Base-by-base conservation (phyloP, 64 coral and sea anemone genomes). In the Platygyra sinensis region DNA sequence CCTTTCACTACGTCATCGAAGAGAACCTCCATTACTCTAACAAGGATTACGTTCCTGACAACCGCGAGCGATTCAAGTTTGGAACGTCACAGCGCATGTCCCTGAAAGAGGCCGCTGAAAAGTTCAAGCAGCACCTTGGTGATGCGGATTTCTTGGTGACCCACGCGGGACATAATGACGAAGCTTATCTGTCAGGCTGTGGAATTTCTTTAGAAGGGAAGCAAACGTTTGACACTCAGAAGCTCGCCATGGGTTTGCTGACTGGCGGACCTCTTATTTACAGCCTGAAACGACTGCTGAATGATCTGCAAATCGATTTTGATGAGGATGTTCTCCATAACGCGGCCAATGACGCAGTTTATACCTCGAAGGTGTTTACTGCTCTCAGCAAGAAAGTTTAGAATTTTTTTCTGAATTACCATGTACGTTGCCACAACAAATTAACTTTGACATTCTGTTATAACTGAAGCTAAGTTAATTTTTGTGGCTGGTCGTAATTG, bases 31-130 rank as follows among this genome's bases (percentile, higher is more conserved):
- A 82, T 28, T 52, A 51, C 24, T 79, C 62, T 17, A 90, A 90
- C 25, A 63, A 64, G 11, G 77, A 90, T 27, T 49, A 81, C 36
- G 77, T 90, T 2, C 88, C 88, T 19, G 90, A 92, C 75, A 92
- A 92, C 90, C 76, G 72, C 28, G 39, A 92, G 60, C 52, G 69
- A 19, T 92, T 92, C 75, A 42, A 54, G 60, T 92, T 92, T 92
- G 90, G 90, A 31, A 59, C 59, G 15, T 86, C 90, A 71, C 19
- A 65, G 83, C 83, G 90, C 83, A 72, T 92, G 83, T 77, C 83
- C 74, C 54, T 92, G 50, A 8, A 11, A 12, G 73, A 72, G 50
- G 74, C 90, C 11, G 83, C 82, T 79, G 83, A 28, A 0, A 31
- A 87, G 82, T 77, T 92, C 17, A 46, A 27, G 51, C 30, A 42